Conservation (phyloP, 1,140 invertebrate species). For the Heliconius eleuchia region DNA sequence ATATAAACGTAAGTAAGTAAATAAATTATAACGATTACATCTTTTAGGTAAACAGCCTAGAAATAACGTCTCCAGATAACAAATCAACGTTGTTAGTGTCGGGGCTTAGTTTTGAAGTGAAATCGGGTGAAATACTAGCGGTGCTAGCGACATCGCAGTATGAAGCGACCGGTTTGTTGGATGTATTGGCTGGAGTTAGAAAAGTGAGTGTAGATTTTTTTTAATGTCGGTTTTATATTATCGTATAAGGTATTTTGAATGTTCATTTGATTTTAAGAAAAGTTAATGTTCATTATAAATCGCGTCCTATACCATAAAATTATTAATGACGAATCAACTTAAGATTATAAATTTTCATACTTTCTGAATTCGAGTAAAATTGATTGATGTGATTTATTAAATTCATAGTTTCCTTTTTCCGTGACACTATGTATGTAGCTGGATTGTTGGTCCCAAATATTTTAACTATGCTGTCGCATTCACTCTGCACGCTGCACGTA, state of each 20-base stretch:
- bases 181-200: conserved; percentile 88
- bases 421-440: too few relatives aligned
- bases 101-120: conserved; percentile 84
- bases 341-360: too few relatives aligned
- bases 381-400: too few relatives aligned
- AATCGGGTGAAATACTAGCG: conserved; percentile 94
- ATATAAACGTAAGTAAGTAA: neutral
- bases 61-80: conserved; percentile 81
- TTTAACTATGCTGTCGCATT: too few relatives aligned
- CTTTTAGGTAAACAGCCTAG: conserved; percentile 81
- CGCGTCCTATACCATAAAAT: too few relatives aligned
- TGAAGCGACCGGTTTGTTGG: conserved; percentile 91
- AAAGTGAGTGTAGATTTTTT: conserved; percentile 75
- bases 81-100: conserved; percentile 78
- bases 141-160: conserved; percentile 92
- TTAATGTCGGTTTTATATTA: neutral
- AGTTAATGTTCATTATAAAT: too few relatives aligned
- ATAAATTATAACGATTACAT: neutral
- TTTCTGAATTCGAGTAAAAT: too few relatives aligned
- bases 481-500: too few relatives aligned
- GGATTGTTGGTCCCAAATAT: too few relatives aligned
- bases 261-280: too few relatives aligned
- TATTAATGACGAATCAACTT: too few relatives aligned
- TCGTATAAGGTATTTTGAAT: neutral
- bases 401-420: too few relatives aligned